A percentile compares a stretch with the other conserved stretches of the same genome.
Evolutionary conservation across 2,113 vertebrate species (phyloP).

Genomic region (Dicrurus megarhynchus): DNA sequence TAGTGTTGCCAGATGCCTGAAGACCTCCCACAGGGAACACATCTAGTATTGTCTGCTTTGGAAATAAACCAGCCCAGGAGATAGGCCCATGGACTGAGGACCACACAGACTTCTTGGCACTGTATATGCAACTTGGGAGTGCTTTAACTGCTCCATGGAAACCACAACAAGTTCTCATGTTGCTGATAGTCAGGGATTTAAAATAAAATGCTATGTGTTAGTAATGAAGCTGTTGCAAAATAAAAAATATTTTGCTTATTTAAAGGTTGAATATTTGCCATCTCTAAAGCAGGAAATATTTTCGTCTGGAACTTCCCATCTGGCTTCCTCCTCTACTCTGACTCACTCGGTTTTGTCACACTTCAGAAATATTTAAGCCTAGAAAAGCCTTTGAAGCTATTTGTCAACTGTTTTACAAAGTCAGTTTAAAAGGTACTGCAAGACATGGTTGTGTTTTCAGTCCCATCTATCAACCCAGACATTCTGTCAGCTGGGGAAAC

Average conservation of each 20-base stretch:
- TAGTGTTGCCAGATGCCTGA: not conserved
- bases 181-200: not conserved
- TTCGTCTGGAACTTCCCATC: not conserved
- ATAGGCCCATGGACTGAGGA: not conserved
- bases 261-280: not conserved
- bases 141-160: not conserved
- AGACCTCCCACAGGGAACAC: not conserved
- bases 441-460: not conserved
- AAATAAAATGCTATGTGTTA: not conserved
- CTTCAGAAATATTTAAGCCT: not conserved
- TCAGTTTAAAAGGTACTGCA: not conserved
- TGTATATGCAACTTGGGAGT: not conserved
- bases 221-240: not conserved
- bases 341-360: constrained; percentile 29
- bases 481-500: not conserved
- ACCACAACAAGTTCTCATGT: not conserved
- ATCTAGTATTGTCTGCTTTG: not conserved
- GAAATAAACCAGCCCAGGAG: not conserved
- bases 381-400: not conserved
- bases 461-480: not conserved
- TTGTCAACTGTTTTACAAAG: not conserved
- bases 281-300: constrained; percentile 1
- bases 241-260: not conserved
- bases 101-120: not conserved
- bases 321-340: not conserved